Base-by-base conservation (phyloP, 2,888 invertebrate species). In the Acholoe squamosa region DNA sequence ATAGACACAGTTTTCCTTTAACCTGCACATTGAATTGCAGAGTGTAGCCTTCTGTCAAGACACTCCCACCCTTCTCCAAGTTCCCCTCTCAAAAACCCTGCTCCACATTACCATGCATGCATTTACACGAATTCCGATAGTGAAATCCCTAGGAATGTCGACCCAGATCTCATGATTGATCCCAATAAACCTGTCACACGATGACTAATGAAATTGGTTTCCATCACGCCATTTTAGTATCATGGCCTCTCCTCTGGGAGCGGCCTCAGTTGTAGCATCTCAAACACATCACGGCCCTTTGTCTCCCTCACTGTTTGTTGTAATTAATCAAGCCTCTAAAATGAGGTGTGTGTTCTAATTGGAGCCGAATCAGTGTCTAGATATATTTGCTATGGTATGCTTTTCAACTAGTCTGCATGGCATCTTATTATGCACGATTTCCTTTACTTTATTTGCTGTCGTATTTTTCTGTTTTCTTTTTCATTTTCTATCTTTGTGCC, bases 201-300 rank as follows among this genome's bases (percentile, higher is more conserved):
- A 19, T 25, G 14, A 71, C 61, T 22, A 71, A 71, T 71, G 28
- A 71, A 28, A 71, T 71, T 28, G 71, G 71, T 71, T n/a, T 71
- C 25, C 71, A 71, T 71, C 71, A 71, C 31, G 71, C 14, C 28
- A 71, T 71, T 71, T 71, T 71, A 71, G 61, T 61, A 61, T 19
- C 3, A 14, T 61, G 61, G 61, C n/a, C 61, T 19, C 43, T 3
- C 71, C 25, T 7, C 5, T 14, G 71, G 71, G 71, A 71, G 19
- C n/a, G 25, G 25, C 22, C 61, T 19, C 10, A 61, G n/a, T 19
- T 28, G 71, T 14, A 28, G 71, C 19, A 71, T 71, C 25, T 71
- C 71, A 10, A 71, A 25, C 71, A 71, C 28, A 71, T 67, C 67
- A 5, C 22, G 61, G 22, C n/a, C 31, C 3, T 71, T 71, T n/a